Base-by-base conservation (phyloP, 2,113 vertebrate genomes). In the Blennius ocellaris region DNA sequence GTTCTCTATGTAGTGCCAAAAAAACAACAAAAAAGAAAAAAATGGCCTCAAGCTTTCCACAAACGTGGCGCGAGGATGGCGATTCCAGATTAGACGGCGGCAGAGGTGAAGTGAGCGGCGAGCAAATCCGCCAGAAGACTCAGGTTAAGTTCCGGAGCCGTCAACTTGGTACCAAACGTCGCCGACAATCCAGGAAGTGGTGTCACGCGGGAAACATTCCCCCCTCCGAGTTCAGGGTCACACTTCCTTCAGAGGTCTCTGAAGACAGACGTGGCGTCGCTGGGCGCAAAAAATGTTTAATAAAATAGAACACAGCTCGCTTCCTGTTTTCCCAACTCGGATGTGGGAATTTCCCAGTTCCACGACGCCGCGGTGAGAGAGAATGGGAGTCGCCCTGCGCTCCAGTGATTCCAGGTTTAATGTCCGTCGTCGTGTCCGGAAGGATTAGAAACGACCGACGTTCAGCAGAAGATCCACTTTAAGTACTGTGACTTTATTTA, bases 121-220 rank as follows among this genome's bases (percentile, higher is more conserved):
- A 5, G 16, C 12, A 0, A 57, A 15, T 77, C 69, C 9, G 17
- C 62, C 50, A 55, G 21, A 44, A n/a, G 67, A 70, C 83, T 81
- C 87, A 83, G 89, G 85, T 80, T 81, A 41, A 56, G 50, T 1
- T 68, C 40, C 0, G 1, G 58, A 58, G n/a, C 1, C 0, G 72
- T 49, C 54, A 72, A 61, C 59, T 60, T 15, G 78, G 69, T 77
- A 79, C 84, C 67, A 73, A 81, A 71, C 30, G 12, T 62, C 66
- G 57, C 41, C 63, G 87, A 89, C 87, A 90, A 89, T 89, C 86
- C 41, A 17, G 70, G 37, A 68, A 56, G 72, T 75, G 77, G 71
- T 86, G 87, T 76, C 52, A 17, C 52, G 11, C 45, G 59, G 9
- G 6, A 9, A 21, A 2, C 11, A 15, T 6, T 21, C 21, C 21